Percentiles rank a stretch among this genome's conserved stretches.
phyloP scores from a whole-genome alignment of 1,140 invertebrate genomes.

The Maniola jurtina region DNA sequence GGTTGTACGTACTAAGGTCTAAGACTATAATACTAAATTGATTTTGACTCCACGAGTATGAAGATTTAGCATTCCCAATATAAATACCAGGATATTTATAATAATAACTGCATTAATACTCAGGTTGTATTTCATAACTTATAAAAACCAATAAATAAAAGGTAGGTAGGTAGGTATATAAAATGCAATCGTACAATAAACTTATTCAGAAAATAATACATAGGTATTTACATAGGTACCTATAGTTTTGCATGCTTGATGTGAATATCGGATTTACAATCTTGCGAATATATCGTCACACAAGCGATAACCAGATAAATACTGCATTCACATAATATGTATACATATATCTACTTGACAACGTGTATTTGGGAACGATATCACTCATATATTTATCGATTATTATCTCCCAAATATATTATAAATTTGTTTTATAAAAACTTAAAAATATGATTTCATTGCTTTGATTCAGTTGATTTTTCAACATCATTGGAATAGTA shows the following conservation, averaged over 20 bases:
- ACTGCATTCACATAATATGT: conserved; percentile 29
- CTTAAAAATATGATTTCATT: too few species aligned
- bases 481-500: too few species aligned
- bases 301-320: conserved; percentile 41
- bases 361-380: conserved; percentile 6
- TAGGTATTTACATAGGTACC: not conserved
- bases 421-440: conserved; percentile 1
- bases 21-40: too few species aligned
- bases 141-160: too few species aligned
- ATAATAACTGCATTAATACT: too few species aligned
- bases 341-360: conserved; percentile 25
- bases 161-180: too few species aligned
- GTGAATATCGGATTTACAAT: conserved; percentile 29
- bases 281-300: conserved; percentile 29
- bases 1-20: too few species aligned
- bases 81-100: too few species aligned
- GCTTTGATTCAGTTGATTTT: too few species aligned
- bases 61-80: too few species aligned
- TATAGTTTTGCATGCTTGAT: conserved; percentile 7
- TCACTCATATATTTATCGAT: conserved; percentile 11
- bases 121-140: too few species aligned
- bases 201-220: not conserved
- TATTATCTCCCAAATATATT: not conserved
- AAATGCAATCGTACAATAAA: not conserved
- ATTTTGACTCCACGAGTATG: too few species aligned